Percentiles rank a stretch among this genome's conserved stretches.
Conservation (phyloP, 2,888 invertebrate genomes). For the Ashinkailepas kermadecensis region DNA sequence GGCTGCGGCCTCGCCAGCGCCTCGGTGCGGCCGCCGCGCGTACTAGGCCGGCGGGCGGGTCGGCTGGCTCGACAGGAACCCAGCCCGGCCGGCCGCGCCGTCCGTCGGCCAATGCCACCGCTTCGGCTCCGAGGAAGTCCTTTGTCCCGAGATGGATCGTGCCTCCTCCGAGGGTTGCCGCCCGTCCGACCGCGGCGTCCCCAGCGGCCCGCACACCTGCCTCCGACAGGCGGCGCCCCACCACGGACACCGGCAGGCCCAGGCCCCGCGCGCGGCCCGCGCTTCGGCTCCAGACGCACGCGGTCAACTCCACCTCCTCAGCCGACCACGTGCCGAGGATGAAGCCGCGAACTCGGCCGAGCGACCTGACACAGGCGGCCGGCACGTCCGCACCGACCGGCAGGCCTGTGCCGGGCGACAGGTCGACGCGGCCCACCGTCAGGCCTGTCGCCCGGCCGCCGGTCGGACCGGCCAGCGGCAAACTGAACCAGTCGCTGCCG, state of each 20-base stretch:
- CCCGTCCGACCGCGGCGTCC: background rate
- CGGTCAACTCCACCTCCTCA: background rate
- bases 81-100: background rate
- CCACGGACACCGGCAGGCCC: background rate
- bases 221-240: background rate
- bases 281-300: background rate
- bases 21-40: too few relatives aligned
- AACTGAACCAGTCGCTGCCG: background rate
- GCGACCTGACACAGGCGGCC: background rate
- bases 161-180: background rate
- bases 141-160: background rate
- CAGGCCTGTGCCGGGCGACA: too few relatives aligned
- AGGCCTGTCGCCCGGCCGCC: too few relatives aligned
- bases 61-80: too few relatives aligned
- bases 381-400: background rate
- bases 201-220: background rate
- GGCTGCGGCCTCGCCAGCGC: background rate
- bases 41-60: too few relatives aligned
- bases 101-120: background rate
- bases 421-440: background rate
- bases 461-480: background rate
- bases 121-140: background rate
- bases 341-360: background rate
- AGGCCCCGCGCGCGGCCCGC: background rate
- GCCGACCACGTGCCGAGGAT: background rate